Evolutionary conservation across 2,888 invertebrate genomes (phyloP).

Genomic region (Acrocyrtus sp.): DNA sequence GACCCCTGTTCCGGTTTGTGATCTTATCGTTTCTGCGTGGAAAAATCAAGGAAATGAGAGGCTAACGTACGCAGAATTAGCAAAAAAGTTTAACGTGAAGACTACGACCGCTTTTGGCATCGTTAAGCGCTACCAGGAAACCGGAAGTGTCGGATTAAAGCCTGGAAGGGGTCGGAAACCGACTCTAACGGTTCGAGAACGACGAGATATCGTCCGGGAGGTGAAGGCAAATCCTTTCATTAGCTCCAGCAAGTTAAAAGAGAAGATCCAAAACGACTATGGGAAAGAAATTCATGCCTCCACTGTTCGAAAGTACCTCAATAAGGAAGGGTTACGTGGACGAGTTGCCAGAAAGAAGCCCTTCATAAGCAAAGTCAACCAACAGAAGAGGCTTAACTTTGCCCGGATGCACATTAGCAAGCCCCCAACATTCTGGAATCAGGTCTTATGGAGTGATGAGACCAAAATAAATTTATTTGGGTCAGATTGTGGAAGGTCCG

Average conservation of each 20-base stretch:
- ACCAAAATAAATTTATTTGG: slow-evolving; percentile 38
- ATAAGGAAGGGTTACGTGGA: not conserved
- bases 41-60: not conserved
- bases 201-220: not conserved
- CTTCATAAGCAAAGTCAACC: slow-evolving; percentile 20
- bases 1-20: not conserved
- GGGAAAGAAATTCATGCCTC: not conserved
- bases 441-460: slow-evolving; percentile 40
- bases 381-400: slow-evolving; percentile 19
- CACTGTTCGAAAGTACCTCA: slow-evolving; percentile 12
- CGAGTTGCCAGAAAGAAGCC: slow-evolving; percentile 21
- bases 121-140: not conserved
- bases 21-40: not conserved
- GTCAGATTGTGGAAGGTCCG: slow-evolving; percentile 6
- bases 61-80: not conserved
- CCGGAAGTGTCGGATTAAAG: not conserved
- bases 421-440: slow-evolving; percentile 12
- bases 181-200: not conserved
- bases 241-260: not conserved
- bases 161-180: not conserved
- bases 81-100: not conserved
- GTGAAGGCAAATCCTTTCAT: slow-evolving; percentile 7
- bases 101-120: not conserved
- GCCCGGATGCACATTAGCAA: slow-evolving; percentile 20
- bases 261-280: not conserved